A percentile compares a stretch with the other conserved stretches of the same genome.
These are phyloP conservation scores for Macropus fuliginosus DNA, from an alignment of 2,797 vertebrate genomes.

Conservation along the genomic window DNA sequence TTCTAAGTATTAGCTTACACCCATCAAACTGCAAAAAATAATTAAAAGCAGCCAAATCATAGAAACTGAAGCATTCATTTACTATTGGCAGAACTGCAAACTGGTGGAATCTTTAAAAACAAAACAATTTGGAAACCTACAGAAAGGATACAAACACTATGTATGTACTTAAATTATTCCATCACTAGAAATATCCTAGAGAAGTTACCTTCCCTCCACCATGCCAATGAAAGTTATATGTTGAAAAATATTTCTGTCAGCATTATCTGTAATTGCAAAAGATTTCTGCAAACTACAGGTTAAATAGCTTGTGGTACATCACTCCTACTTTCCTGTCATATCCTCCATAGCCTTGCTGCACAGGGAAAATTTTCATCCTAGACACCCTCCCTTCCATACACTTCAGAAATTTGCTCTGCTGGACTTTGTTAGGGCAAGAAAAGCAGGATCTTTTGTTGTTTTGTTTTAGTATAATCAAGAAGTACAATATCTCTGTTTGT, in stretches of 20 bases:
- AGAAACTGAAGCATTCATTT: neutral
- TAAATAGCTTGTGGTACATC: neutral
- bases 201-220: neutral
- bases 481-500: too few relatives aligned
- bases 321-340: neutral
- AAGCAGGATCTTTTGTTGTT: too few relatives aligned
- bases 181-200: neutral
- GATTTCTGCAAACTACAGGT: neutral
- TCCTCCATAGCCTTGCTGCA: neutral
- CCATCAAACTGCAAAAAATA: neutral
- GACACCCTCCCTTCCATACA: neutral
- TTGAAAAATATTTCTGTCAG: neutral
- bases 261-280: neutral
- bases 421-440: neutral
- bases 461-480: too few relatives aligned
- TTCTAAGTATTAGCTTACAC: neutral
- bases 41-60: neutral
- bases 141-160: neutral
- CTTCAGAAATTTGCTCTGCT: neutral
- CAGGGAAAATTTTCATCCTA: neutral
- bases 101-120: neutral
- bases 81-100: neutral
- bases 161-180: neutral
- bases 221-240: too few relatives aligned
- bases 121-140: neutral